Percentiles rank a stretch among this genome's conserved stretches.
phyloP scores from a whole-genome alignment of 2,888 invertebrate genomes.

The Byasa hedistus region DNA sequence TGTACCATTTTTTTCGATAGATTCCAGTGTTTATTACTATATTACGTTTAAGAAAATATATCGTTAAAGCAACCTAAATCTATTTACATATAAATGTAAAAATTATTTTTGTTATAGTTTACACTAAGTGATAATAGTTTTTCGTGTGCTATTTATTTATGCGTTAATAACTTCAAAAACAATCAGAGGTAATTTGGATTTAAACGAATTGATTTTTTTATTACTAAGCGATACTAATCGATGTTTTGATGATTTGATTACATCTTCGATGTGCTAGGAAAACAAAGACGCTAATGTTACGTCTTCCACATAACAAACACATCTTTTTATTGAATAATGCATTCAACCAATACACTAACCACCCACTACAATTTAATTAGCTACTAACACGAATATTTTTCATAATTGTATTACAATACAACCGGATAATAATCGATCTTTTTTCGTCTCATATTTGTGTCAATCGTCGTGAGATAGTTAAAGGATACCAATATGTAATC shows the following conservation, averaged over 20 bases:
- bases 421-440: background rate
- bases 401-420: background rate
- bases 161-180: constrained; percentile 15
- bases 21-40: background rate
- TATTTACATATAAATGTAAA: background rate
- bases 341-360: constrained; percentile 4
- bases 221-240: background rate
- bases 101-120: background rate
- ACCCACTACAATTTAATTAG: background rate
- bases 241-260: too few species aligned
- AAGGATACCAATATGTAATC: background rate
- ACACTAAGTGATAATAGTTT: background rate
- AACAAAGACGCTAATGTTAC: background rate
- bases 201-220: background rate
- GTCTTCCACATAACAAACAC: too few species aligned
- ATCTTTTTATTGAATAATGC: background rate
- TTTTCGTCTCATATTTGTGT: background rate
- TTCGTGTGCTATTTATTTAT: background rate
- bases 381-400: background rate
- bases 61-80: background rate
- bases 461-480: background rate
- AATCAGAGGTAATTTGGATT: background rate
- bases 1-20: background rate
- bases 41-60: background rate
- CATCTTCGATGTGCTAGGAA: background rate